Percentiles rank a stretch among this genome's conserved stretches.
Evolutionary conservation across 53 echinoderm and acorn worm species (phyloP).

Genomic region (Paracentrotus lividus): DNA sequence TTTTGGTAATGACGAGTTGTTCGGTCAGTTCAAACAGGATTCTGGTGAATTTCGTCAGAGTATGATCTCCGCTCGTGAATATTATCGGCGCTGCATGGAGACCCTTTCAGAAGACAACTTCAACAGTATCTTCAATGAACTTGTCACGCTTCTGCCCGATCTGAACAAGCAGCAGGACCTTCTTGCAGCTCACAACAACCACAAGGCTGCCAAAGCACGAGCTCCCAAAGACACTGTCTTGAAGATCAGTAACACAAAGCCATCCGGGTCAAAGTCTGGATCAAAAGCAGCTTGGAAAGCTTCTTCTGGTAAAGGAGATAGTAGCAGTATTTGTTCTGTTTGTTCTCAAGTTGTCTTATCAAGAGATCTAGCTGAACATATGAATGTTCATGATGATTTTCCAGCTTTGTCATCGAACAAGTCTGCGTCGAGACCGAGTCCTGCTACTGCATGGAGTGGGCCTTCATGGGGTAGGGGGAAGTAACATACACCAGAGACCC

Average conservation of each 20-base stretch:
- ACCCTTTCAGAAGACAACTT: constrained; percentile 88
- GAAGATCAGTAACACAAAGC: constrained; percentile 73
- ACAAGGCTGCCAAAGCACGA: constrained; percentile 20
- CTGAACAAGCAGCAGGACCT: constrained; percentile 89
- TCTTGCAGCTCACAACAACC: constrained; percentile 78
- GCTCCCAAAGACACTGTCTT: constrained; percentile 68
- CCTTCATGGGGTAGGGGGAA: constrained; percentile 66
- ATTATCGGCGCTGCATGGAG: constrained; percentile 77
- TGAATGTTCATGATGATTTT: constrained; percentile 85
- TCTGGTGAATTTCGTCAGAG: constrained; percentile 85
- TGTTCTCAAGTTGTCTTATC: constrained; percentile 78
- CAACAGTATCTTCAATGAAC: constrained; percentile 83
- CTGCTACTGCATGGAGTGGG: constrained; percentile 43
- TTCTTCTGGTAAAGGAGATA: constrained; percentile 45
- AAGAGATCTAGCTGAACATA: constrained; percentile 78
- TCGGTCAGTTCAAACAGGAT: constrained; percentile 82
- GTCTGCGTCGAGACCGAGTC: constrained; percentile 53
- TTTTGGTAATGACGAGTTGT: constrained; percentile 74
- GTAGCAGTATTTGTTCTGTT: constrained; percentile 75
- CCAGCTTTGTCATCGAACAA: constrained; percentile 76
- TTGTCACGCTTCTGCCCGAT: constrained; percentile 94
- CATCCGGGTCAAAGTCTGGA: constrained; percentile 59
- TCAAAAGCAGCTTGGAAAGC: constrained; percentile 69
- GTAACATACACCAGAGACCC: too few species aligned
- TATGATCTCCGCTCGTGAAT: constrained; percentile 72